Conservation (phyloP, 1,140 invertebrate species). For the Aphelinus atriplicis region DNA sequence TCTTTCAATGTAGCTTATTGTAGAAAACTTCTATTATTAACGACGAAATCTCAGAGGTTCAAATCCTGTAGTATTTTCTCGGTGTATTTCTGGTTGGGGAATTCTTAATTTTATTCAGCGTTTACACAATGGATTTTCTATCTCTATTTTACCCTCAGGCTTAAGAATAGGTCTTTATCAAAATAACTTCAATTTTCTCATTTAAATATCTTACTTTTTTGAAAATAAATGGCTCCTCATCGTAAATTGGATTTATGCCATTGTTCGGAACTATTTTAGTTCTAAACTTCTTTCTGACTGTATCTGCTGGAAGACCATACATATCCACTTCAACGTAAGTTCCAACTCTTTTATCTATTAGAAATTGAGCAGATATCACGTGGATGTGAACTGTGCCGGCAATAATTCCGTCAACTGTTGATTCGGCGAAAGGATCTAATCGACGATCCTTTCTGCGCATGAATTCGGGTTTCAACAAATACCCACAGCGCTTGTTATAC, state of each 20-base stretch:
- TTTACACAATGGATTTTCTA: too few species aligned
- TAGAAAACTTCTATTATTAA: too few species aligned
- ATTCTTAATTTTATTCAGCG: too few species aligned
- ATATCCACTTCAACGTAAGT: slow-evolving; percentile 99
- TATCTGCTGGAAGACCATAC: slow-evolving; percentile 98
- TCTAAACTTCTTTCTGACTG: slow-evolving; percentile 94
- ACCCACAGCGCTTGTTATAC: slow-evolving; percentile 96
- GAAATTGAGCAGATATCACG: slow-evolving; percentile 90
- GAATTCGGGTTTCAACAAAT: slow-evolving; percentile 97
- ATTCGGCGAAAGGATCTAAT: slow-evolving; percentile 98
- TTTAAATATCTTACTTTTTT: slow-evolving; percentile 80
- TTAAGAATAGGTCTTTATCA: too few species aligned
- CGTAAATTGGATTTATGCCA: slow-evolving; percentile 95
- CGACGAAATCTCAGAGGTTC: too few species aligned
- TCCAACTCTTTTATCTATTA: slow-evolving; percentile 94
- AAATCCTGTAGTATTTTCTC: too few species aligned
- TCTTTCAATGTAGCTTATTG: too few species aligned
- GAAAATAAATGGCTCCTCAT: slow-evolving; percentile 97
- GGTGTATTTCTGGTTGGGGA: too few species aligned
- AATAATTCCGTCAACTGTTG: slow-evolving; percentile 98
- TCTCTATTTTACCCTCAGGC: too few species aligned
- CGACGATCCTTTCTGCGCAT: slow-evolving; percentile 94
- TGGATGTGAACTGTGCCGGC: slow-evolving; percentile 95
- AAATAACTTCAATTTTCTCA: too few species aligned
- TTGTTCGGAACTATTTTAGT: slow-evolving; percentile 95